phyloP scores from a whole-genome alignment of 1,140 invertebrate species.

The Polypedilum vanderplanki region DNA sequence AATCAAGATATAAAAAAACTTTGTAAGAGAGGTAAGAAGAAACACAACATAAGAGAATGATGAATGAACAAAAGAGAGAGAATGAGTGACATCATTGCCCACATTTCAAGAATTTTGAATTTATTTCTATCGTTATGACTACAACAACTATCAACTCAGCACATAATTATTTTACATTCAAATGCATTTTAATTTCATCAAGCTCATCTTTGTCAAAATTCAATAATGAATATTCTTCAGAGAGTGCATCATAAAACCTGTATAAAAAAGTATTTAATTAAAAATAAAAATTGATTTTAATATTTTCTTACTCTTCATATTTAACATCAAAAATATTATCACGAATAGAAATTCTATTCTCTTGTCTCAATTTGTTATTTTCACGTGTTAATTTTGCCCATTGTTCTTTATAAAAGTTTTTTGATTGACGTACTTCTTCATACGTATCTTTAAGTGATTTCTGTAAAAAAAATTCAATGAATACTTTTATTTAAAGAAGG shows the following conservation, averaged over 20 bases:
- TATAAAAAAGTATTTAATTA: not conserved
- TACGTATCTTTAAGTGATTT: constrained; percentile 11
- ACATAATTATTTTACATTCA: no score
- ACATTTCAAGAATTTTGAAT: not conserved
- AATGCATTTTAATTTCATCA: not conserved
- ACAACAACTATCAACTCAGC: not conserved
- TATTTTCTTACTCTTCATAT: not conserved
- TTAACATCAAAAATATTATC: not conserved
- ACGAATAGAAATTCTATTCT: not conserved
- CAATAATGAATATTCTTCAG: not conserved
- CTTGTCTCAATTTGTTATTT: constrained; percentile 15
- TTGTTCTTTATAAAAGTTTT: constrained; percentile 30
- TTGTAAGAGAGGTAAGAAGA: constrained; percentile 20
- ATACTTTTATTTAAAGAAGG: not conserved
- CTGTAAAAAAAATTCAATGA: not conserved
- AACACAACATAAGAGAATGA: not conserved
- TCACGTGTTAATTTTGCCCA: constrained; percentile 30
- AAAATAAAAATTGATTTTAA: not conserved
- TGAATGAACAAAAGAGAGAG: not conserved
- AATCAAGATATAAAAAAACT: constrained; percentile 13
- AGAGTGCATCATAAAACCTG: not conserved
- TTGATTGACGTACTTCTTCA: constrained; percentile 19
- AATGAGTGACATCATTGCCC: not conserved
- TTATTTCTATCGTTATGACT: not conserved
- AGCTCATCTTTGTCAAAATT: constrained; percentile 21